A percentile compares a stretch with the other conserved stretches of the same genome.
These are phyloP conservation scores for Parnassius smintheus DNA, from an alignment of 2,888 invertebrate genomes.

Conservation along the genomic window DNA sequence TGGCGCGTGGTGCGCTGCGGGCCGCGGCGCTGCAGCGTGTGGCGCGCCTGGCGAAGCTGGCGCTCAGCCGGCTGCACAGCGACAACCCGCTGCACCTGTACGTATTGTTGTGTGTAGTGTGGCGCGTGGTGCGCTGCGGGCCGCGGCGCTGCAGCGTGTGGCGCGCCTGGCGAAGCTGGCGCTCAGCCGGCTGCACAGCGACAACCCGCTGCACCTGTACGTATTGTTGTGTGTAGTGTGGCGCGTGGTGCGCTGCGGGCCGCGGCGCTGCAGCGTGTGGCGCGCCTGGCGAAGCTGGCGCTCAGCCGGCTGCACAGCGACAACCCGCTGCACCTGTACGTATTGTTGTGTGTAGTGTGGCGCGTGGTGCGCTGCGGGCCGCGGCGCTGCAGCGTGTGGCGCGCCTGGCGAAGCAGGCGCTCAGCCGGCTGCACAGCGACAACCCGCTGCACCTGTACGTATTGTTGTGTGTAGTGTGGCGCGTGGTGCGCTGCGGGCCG, in stretches of 20 bases:
- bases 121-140: slow-evolving; percentile 47
- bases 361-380: slow-evolving; percentile 64
- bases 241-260: not conserved
- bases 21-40: slow-evolving; percentile 38
- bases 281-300: slow-evolving; percentile 65
- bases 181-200: slow-evolving; percentile 54
- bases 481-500: not conserved
- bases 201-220: slow-evolving; percentile 67
- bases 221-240: slow-evolving; percentile 28
- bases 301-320: slow-evolving; percentile 56
- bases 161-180: slow-evolving; percentile 67
- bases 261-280: slow-evolving; percentile 42
- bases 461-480: not conserved
- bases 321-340: slow-evolving; percentile 69
- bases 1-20: not conserved
- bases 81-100: slow-evolving; percentile 68
- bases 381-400: slow-evolving; percentile 60
- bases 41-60: slow-evolving; percentile 65
- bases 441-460: slow-evolving; percentile 68
- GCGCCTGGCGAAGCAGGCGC: slow-evolving; percentile 64
- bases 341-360: slow-evolving; percentile 4
- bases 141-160: slow-evolving; percentile 56
- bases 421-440: slow-evolving; percentile 55
- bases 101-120: slow-evolving; percentile 31
- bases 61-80: slow-evolving; percentile 54